Evolutionary conservation across 2,797 vertebrate genomes (phyloP), one percentile per base, ranked within the genome.

Genomic region (Pyrocephalus nanus): DNA sequence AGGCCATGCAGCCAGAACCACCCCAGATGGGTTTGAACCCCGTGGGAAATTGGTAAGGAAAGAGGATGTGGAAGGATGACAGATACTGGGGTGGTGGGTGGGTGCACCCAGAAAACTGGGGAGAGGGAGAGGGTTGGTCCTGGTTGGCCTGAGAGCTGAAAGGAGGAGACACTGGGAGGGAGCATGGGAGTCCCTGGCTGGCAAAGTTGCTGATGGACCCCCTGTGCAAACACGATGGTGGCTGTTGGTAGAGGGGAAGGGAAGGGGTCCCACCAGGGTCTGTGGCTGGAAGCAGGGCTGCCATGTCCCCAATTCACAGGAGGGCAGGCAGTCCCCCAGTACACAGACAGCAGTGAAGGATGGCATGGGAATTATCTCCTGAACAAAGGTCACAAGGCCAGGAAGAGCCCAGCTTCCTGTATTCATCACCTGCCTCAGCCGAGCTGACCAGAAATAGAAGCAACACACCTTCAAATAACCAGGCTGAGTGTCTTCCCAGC

Each of bases 111-210:
- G 45, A 23, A 50, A 55, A 27, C 30, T 48, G 58, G 26, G 36
- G 15, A 3, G 1, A 15, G 6, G 3, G 11, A 36, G 30, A 61
- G 9, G 43, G 17, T 10, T 29, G 5, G 51, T 53, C 61, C 34
- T 14, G 48, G 12, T 10, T 38, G 20, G 55, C 6, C 29, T 27
- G 36, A 38, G 51, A 67, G 40, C 57, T 83, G 65, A 21, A n/a
- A 89, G 81, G 10, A 77, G 22, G 21, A 64, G 55, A 14, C 30
- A 55, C 55, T 11, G 13, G 43, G 50, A 54, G n/a, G 3, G 32
- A 84, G 9, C 18, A 4, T 11, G 36, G 58, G 34, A 17, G 6
- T 15, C 27, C 23, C 34, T 0, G 0, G 26, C 3, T 53, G 65
- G 16, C 32, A 61, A 12, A 32, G 40, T 47, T 51, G 26, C 29